Conservation (phyloP, 2,113 vertebrate species). For the Loxodonta africana region DNA sequence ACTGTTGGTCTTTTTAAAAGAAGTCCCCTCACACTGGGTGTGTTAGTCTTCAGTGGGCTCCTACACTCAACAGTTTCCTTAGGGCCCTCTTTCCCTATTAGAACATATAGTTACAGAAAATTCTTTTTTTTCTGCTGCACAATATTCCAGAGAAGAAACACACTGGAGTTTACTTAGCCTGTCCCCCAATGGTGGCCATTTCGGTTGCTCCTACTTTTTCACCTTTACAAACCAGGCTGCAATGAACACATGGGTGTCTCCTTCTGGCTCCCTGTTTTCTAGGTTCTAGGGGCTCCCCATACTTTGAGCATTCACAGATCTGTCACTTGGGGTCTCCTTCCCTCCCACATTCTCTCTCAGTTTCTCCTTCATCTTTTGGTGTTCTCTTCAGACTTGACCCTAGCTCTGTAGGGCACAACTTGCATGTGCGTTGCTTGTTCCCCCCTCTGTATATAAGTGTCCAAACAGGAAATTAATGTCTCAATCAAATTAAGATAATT, state of each 20-base stretch:
- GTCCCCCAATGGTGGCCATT: background rate
- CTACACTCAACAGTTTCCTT: background rate
- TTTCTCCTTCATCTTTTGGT: background rate
- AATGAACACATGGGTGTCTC: fast-evolving
- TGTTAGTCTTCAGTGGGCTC: background rate
- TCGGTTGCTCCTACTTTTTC: background rate
- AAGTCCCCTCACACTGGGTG: background rate
- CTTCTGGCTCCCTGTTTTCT: background rate
- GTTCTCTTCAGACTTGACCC: background rate
- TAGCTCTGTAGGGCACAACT: background rate
- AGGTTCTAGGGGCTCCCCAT: background rate
- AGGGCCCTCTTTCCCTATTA: background rate
- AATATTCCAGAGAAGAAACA: background rate
- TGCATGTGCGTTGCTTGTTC: background rate
- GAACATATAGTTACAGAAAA: fast-evolving
- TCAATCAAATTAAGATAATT: background rate
- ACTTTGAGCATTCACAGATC: no score
- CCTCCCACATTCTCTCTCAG: background rate
- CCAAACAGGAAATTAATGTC: background rate
- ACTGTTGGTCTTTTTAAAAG: constrained; percentile 40
- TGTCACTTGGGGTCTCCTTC: background rate
- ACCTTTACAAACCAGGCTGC: background rate
- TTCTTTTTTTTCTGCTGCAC: background rate
- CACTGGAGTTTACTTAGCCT: background rate
- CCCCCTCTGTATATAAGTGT: background rate